phyloP scores from a whole-genome alignment of 2,113 vertebrate species.

The Elachura formosa region DNA sequence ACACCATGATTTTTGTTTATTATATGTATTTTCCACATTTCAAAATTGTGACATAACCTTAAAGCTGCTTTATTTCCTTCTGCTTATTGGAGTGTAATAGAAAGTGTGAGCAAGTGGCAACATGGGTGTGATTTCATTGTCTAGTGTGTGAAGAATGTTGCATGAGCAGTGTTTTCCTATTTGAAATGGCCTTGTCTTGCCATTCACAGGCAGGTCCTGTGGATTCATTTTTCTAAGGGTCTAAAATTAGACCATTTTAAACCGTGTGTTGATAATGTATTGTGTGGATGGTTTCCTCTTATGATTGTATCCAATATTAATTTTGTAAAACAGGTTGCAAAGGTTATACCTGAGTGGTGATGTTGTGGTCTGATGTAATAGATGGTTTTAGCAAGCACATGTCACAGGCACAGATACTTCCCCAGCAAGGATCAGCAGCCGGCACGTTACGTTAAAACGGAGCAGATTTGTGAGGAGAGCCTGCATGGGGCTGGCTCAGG shows the following conservation, averaged over 20 bases:
- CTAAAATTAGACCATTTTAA: slow-evolving; percentile 68
- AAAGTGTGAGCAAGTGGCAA: slow-evolving; percentile 76
- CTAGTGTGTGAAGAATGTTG: slow-evolving; percentile 74
- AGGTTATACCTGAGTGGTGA: slow-evolving; percentile 13
- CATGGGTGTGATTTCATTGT: slow-evolving; percentile 75
- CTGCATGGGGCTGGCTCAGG: not conserved
- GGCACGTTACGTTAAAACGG: not conserved
- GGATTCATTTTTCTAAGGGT: slow-evolving; percentile 66
- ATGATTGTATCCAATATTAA: slow-evolving; percentile 61
- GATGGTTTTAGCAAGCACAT: not conserved
- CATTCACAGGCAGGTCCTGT: slow-evolving; percentile 90
- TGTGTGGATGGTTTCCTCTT: slow-evolving; percentile 65
- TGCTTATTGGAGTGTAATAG: slow-evolving; percentile 73
- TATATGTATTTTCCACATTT: slow-evolving; percentile 79
- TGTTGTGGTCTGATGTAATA: slow-evolving; percentile 22
- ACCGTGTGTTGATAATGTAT: slow-evolving; percentile 57
- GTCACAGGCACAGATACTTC: not conserved
- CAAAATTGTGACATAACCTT: slow-evolving; percentile 82
- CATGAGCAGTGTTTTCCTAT: slow-evolving; percentile 77
- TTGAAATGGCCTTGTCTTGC: slow-evolving; percentile 72
- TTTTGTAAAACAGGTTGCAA: slow-evolving; percentile 51
- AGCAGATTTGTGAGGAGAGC: not conserved
- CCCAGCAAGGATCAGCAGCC: not conserved
- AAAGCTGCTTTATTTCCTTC: slow-evolving; percentile 85
- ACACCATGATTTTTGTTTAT: slow-evolving; percentile 53